Percentiles rank a stretch among this genome's conserved stretches.
Evolutionary conservation across 2,113 vertebrate genomes (phyloP).

Genomic region (Cyphomyrus plagiostoma): DNA sequence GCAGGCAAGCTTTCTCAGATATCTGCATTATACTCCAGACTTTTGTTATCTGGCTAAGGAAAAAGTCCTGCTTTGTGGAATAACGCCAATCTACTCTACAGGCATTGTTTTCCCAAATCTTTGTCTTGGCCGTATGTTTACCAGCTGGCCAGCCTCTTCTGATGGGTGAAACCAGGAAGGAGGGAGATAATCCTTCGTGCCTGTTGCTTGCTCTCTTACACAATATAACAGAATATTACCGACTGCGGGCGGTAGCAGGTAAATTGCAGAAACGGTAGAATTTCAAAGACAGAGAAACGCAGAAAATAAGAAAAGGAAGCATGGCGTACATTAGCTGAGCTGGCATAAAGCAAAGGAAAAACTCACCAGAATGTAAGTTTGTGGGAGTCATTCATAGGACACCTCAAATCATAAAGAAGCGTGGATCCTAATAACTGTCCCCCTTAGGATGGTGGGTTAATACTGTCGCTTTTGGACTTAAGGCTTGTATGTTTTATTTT

Average conservation of each 20-base stretch:
- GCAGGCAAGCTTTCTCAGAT: neutral
- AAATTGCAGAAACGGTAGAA: neutral
- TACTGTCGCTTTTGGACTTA: neutral
- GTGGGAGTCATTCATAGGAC: neutral
- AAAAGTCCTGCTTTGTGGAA: neutral
- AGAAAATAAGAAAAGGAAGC: neutral
- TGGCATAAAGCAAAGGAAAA: neutral
- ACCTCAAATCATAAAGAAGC: neutral
- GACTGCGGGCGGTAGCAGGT: neutral
- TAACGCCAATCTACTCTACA: neutral
- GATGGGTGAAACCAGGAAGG: neutral
- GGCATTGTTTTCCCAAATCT: neutral
- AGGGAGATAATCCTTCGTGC: neutral
- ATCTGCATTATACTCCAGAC: neutral
- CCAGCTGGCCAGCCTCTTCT: neutral
- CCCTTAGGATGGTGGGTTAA: neutral
- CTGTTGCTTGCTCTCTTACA: neutral
- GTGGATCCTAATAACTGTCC: neutral
- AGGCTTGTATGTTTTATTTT: neutral
- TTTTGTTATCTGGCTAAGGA: neutral
- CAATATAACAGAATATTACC: neutral
- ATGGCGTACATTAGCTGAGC: neutral
- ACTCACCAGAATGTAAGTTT: neutral
- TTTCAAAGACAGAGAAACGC: neutral
- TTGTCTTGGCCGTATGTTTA: neutral